Percentiles rank a stretch among this genome's conserved stretches.
Conservation (phyloP, 2,888 invertebrate genomes). For the Dinocampus coccinellae region DNA sequence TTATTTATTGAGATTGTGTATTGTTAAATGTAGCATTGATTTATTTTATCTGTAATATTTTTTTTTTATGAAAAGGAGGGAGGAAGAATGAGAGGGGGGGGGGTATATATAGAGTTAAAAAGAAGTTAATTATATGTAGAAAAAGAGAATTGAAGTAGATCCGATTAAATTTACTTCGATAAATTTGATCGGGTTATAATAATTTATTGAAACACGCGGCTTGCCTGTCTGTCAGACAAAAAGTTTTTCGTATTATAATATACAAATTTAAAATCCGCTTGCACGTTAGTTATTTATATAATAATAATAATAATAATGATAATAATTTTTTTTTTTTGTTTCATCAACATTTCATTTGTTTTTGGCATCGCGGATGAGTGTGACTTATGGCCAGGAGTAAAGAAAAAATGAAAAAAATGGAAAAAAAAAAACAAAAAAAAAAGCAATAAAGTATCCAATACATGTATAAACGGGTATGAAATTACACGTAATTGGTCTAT, state of each 20-base stretch:
- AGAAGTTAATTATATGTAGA: too few relatives aligned
- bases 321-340: slow-evolving; percentile 12
- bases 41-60: too few relatives aligned
- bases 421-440: too few relatives aligned
- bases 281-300: slow-evolving; percentile 9
- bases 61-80: too few relatives aligned
- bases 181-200: slow-evolving; percentile 30
- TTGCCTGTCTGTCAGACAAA: background rate
- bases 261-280: slow-evolving; percentile 13
- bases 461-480: slow-evolving; percentile 57
- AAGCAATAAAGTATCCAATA: slow-evolving; percentile 48
- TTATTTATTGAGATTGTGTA: too few relatives aligned
- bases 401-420: background rate
- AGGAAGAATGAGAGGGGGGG: background rate
- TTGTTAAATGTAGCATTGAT: too few relatives aligned
- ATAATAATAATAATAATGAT: background rate
- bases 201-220: slow-evolving; percentile 20
- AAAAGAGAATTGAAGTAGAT: slow-evolving; percentile 24
- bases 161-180: slow-evolving; percentile 35
- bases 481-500: slow-evolving; percentile 55
- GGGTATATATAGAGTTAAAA: background rate
- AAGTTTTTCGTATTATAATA: background rate
- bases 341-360: slow-evolving; percentile 16
- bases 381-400: slow-evolving; percentile 48
- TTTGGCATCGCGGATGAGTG: slow-evolving; percentile 38